Percentiles rank a stretch among this genome's conserved stretches.
These are phyloP conservation scores for Scarus forsteni DNA, from an alignment of 2,797 vertebrate genomes.

Conservation along the genomic window DNA sequence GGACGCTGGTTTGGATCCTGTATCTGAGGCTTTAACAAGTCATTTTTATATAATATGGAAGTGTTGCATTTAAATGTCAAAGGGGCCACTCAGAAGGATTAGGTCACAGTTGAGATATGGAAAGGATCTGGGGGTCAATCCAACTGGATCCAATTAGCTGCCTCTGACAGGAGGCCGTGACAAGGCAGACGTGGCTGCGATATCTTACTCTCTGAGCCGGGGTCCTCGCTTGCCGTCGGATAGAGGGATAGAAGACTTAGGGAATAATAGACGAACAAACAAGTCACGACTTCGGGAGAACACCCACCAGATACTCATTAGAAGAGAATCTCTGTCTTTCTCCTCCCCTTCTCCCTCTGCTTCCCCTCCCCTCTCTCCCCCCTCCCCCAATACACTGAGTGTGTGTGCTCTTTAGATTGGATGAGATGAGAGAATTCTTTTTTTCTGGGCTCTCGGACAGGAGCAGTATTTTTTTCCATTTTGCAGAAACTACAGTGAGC, in stretches of 20 bases:
- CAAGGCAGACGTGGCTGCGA: conserved; percentile 43
- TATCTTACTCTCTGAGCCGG: conserved; percentile 45
- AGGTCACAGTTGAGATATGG: conserved; percentile 65
- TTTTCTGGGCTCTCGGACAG: conserved; percentile 47
- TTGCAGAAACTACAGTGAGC: conserved; percentile 52
- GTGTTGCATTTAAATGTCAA: conserved; percentile 62
- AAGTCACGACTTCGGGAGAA: conserved; percentile 82
- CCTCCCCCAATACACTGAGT: conserved; percentile 8
- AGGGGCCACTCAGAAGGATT: conserved; percentile 48
- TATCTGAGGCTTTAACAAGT: conserved; percentile 46
- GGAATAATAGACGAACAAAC: conserved; percentile 80
- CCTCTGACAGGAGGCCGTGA: conserved; percentile 65
- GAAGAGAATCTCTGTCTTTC: conserved; percentile 58
- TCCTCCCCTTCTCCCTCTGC: conserved; percentile 20
- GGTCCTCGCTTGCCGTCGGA: conserved; percentile 28
- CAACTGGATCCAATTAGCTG: conserved; percentile 81
- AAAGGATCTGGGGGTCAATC: conserved; percentile 73
- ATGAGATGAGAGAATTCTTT: conserved; percentile 53
- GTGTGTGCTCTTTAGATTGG: conserved; percentile 42
- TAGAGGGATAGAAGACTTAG: conserved; percentile 46
- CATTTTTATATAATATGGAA: conserved; percentile 44
- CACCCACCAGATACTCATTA: conserved; percentile 82
- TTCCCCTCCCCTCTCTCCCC: not conserved
- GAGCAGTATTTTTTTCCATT: conserved; percentile 49
- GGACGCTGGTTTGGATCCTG: conserved; percentile 28